These are phyloP conservation scores for Callinectes sapidus DNA, from an alignment of 2,888 invertebrate genomes.

Conservation along the genomic window DNA sequence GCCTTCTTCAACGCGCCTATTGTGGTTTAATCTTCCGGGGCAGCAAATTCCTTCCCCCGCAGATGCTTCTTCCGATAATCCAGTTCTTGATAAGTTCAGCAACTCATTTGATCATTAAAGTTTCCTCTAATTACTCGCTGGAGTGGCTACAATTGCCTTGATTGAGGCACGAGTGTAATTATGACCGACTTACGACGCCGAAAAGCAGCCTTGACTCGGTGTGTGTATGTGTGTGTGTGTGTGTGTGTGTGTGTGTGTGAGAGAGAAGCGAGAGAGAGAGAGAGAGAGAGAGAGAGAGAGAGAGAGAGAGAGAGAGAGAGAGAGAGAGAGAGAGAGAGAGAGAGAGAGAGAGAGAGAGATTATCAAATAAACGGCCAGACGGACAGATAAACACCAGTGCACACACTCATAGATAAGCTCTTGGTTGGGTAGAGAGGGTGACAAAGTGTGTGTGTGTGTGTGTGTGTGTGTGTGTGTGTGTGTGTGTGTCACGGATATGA, in stretches of 20 bases:
- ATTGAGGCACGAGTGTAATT: neutral
- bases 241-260: too few species aligned
- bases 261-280: too few species aligned
- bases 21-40: neutral
- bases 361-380: neutral
- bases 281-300: neutral
- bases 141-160: neutral
- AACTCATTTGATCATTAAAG: conserved; percentile 6
- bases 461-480: neutral
- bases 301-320: conserved; percentile 1
- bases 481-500: neutral
- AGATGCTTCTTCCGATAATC: neutral
- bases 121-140: conserved; percentile 15
- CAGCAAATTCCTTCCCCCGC: neutral
- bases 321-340: conserved; percentile 1
- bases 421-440: neutral
- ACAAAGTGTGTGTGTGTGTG: neutral
- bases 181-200: neutral
- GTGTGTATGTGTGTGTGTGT: too few species aligned
- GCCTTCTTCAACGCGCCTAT: neutral
- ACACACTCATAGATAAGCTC: neutral
- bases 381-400: too few species aligned
- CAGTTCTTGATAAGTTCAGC: conserved; percentile 9
- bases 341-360: neutral
- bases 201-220: neutral